A percentile compares a stretch with the other conserved stretches of the same genome.
Conservation (phyloP, 2,888 invertebrate genomes). For the Steinernema scapterisci region DNA sequence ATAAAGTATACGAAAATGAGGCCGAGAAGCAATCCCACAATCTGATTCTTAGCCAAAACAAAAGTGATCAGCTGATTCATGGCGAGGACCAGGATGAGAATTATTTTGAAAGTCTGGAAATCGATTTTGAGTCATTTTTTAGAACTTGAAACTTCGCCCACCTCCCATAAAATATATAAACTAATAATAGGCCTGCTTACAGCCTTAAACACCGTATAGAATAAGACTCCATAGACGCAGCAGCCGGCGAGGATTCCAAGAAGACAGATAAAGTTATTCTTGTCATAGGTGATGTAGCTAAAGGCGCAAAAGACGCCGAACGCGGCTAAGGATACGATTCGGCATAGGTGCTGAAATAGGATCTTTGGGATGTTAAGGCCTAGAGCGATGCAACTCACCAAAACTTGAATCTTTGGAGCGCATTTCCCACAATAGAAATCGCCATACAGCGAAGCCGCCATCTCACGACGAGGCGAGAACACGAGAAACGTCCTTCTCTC, state of each 20-base stretch:
- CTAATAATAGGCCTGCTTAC: neutral
- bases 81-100: neutral
- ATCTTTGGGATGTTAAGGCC: neutral
- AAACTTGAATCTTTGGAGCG: neutral
- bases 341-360: slow-evolving; percentile 1
- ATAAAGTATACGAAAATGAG: neutral
- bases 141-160: neutral
- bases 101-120: neutral
- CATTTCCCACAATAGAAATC: neutral
- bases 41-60: neutral
- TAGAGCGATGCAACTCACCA: neutral
- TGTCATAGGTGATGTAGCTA: neutral
- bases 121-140: no score
- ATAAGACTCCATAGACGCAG: neutral
- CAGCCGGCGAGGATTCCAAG: neutral
- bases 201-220: neutral
- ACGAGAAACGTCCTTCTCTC: neutral
- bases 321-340: neutral
- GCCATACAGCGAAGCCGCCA: neutral
- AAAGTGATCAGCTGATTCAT: neutral
- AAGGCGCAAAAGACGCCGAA: slow-evolving; percentile 13
- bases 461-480: neutral
- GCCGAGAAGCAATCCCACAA: neutral
- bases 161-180: neutral
- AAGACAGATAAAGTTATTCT: neutral